Evolutionary conservation across 2,113 vertebrate genomes (phyloP), one percentile per base, ranked within the genome.

Genomic region (Carettochelys insculpta): DNA sequence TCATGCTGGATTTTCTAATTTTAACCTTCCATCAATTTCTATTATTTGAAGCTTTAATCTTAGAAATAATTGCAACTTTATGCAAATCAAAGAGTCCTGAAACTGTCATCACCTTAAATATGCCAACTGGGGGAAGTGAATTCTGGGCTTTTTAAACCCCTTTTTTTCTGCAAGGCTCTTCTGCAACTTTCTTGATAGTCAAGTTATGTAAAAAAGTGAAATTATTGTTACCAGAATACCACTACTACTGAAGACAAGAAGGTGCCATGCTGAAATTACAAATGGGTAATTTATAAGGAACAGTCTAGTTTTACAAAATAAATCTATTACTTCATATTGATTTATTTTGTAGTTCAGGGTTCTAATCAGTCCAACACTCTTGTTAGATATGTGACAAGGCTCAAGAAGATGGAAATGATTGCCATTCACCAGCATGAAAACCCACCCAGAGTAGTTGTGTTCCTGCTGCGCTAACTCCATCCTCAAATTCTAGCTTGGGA

Each of bases 311-410:
- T 82, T 56, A 19, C n/a, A 85, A 94, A 85, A 43, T 2, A 77
- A 86, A 61, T 5, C 27, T 1, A 87, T 86, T 87, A 3, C 47
- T 56, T 11, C 3, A 48, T 75, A 86, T 50, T 27, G 82, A 82
- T 4, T 17, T 85, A 8, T 77, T 88, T 96, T 93, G 52, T 53
- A 91, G 71, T 27, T 77, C 88, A 94, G 94, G 65, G 80, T 25
- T 68, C 31, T 86, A 58, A 73, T 77, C 86, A 80, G 31, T 54
- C 11, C 1, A 3, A 58, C 73, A 80, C 56, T 77, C 31, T 94
- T 85, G 71, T 79, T n/a, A 90, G 61, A 82, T 17, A 9, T 61
- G 91, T 88, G 84, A 85, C 45, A 81, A 90, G 84, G 73, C 71
- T 89, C 19, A 85, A 75, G 43, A 24, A 8, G 45, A 71, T 7